Evolutionary conservation across 2,113 vertebrate species (phyloP).

Genomic region (Mus musculus): DNA sequence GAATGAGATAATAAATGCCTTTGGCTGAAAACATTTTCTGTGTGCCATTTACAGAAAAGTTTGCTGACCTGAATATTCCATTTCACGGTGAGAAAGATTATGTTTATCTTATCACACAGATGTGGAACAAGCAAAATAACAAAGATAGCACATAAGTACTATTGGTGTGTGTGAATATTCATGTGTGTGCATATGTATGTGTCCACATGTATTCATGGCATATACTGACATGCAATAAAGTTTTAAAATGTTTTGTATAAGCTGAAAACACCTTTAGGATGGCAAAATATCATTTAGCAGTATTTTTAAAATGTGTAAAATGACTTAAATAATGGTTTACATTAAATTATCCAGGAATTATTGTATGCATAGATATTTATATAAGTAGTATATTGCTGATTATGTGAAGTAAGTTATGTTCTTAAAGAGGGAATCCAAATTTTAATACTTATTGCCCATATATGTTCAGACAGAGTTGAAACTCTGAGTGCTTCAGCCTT

Average conservation of each 20-base stretch:
- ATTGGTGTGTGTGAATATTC: not conserved
- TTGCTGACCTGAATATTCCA: not conserved
- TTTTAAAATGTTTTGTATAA: not conserved
- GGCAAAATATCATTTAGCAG: not conserved
- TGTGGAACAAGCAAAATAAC: not conserved
- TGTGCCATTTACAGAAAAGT: not conserved
- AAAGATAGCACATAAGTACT: not conserved
- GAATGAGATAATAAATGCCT: not conserved
- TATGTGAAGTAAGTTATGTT: not conserved
- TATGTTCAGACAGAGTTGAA: not conserved
- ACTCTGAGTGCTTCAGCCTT: not conserved
- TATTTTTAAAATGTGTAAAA: not conserved
- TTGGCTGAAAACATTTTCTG: not conserved
- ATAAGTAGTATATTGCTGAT: not conserved
- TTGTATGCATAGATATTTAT: not conserved
- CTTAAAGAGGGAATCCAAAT: not conserved
- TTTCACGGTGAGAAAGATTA: not conserved
- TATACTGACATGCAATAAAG: not conserved
- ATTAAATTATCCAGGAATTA: not conserved
- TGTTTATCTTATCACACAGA: not conserved
- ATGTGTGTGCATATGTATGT: not conserved
- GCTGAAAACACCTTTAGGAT: not conserved
- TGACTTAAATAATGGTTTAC: not conserved
- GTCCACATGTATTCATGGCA: not conserved
- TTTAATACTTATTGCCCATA: not conserved